Base-by-base conservation (phyloP, 2,888 invertebrate genomes). In the Smittia sp. region DNA sequence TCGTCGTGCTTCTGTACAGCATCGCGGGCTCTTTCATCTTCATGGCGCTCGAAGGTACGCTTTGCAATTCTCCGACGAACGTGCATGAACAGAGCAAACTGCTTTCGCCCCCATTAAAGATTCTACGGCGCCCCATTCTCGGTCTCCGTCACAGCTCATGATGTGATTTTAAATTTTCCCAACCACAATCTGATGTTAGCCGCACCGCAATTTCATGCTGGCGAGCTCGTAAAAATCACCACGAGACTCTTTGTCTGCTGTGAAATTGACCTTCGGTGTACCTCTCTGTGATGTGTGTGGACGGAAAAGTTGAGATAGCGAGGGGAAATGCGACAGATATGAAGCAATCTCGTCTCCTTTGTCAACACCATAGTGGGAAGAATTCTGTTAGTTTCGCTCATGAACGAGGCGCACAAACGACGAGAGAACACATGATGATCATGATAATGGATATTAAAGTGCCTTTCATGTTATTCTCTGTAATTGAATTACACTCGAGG, bases 1-100 rank as follows among this genome's bases (percentile, higher is more conserved):
- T 92, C 77, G 88, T 94, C 77, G 86, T 96, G 75, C 83, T 89
- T 73, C 81, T 89, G 73, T 96, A 94, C 81, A 93, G 91, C 78
- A 84, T 91, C 75, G 87, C 91, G 32, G 96, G 96, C 27, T 96
- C 94, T 1, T 82, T 88, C 65, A 82, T 94, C 38, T 95, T 96
- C 81, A 85, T 88, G 78, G 85, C 89, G 72, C 84, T 95, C 62
- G 95, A 95, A 85, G 90, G 92, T 90, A 79, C 86, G 81, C 79
- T 72, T 46, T 46, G 52, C 18, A 46, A n/a, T n/a, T n/a, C n/a
- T n/a, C n/a, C n/a, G n/a, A n/a, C n/a, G n/a, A 32, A 32, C 32
- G 32, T 32, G 32, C 9, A 6, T 32, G 32, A 32, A 9, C 39
- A 39, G 13, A 9, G 39, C 7, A 39, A 13, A 9, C 39, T 39